phyloP scores from a whole-genome alignment of 2,113 vertebrate genomes.

The Pseudonaja textilis region DNA sequence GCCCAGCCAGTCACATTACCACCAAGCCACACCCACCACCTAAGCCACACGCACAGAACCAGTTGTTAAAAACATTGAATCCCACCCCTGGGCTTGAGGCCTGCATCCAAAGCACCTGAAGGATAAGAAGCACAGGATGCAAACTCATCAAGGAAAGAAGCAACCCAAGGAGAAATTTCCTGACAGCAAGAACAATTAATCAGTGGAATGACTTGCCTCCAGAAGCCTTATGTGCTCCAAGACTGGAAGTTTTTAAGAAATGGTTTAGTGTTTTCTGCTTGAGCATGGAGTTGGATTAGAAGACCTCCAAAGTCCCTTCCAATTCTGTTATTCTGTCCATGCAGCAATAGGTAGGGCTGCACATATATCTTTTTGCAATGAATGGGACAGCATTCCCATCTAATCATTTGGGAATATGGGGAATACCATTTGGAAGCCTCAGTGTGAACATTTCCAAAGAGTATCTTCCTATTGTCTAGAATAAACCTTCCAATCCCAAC shows the following conservation, averaged over 20 bases:
- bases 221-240: background rate
- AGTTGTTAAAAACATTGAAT: too few species aligned
- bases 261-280: background rate
- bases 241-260: background rate
- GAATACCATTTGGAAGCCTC: background rate
- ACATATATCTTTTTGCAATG: background rate
- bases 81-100: background rate
- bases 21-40: too few species aligned
- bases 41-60: too few species aligned
- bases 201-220: background rate
- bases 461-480: background rate
- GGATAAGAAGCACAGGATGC: background rate
- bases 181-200: background rate
- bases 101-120: background rate
- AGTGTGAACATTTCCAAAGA: background rate
- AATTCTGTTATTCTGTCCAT: background rate
- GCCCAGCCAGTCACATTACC: too few species aligned
- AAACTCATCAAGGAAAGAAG: background rate
- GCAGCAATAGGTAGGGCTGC: background rate
- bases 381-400: background rate
- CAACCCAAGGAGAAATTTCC: background rate
- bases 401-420: background rate
- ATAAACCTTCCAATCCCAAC: background rate
- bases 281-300: background rate
- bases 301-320: background rate